Evolutionary conservation across 2,113 vertebrate species (phyloP).

Genomic region (Hemicordylus capensis): DNA sequence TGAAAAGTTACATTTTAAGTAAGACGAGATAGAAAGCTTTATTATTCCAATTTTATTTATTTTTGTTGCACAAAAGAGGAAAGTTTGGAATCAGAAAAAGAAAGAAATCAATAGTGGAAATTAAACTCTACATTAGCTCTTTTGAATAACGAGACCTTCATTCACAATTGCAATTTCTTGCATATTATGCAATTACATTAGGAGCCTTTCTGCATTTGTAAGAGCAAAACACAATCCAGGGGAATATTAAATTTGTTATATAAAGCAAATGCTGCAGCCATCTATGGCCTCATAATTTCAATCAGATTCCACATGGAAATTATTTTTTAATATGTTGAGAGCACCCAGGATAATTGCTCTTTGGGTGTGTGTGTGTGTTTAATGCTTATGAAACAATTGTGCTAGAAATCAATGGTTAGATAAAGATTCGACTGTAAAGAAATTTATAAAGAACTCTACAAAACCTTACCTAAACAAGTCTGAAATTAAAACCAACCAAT

Average conservation of each 20-base stretch:
- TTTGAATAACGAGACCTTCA: neutral
- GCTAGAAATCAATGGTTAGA: neutral
- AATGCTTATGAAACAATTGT: neutral
- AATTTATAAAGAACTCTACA: neutral
- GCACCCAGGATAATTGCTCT: neutral
- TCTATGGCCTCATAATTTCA: neutral
- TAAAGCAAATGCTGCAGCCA: neutral
- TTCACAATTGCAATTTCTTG: neutral
- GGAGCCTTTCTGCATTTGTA: neutral
- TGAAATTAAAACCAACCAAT: neutral
- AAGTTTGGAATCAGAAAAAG: neutral
- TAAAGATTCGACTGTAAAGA: neutral
- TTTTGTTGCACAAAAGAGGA: neutral
- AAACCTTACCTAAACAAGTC: neutral
- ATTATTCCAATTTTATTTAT: neutral
- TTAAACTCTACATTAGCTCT: neutral
- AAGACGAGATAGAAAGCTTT: neutral
- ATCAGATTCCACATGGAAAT: constrained; percentile 4
- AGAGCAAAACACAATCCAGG: neutral
- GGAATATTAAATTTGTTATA: constrained; percentile 3
- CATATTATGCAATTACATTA: neutral
- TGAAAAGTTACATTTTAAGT: neutral
- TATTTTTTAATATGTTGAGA: neutral
- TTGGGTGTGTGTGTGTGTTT: neutral
- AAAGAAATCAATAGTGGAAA: neutral